Percentiles rank a stretch among this genome's conserved stretches.
Conservation (phyloP, 1,140 invertebrate genomes). For the Phymastichus coffea region DNA sequence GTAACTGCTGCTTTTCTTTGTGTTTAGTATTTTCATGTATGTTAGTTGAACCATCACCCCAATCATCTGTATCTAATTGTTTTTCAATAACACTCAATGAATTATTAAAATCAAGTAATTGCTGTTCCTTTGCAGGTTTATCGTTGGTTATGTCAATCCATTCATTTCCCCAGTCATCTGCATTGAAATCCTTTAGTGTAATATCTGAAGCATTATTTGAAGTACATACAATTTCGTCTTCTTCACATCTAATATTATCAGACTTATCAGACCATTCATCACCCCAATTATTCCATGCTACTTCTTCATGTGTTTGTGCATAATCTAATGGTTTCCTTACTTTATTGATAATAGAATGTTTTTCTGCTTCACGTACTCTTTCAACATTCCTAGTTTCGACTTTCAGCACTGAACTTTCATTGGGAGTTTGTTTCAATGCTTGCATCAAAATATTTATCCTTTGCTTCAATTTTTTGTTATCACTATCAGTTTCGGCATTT, state of each 20-base stretch:
- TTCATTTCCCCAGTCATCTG: conserved; percentile 7
- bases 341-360: too few relatives aligned
- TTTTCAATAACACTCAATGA: neutral
- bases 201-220: too few relatives aligned
- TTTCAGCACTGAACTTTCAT: neutral
- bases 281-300: conserved; percentile 20
- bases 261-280: too few relatives aligned
- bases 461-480: conserved; percentile 30
- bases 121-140: neutral
- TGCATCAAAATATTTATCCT: conserved; percentile 11
- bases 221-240: neutral
- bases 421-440: neutral
- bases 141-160: conserved; percentile 15
- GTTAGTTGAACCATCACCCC: too few relatives aligned
- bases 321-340: conserved; percentile 1
- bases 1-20: too few relatives aligned
- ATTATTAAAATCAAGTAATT: neutral
- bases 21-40: too few relatives aligned
- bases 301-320: neutral
- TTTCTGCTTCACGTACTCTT: too few relatives aligned
- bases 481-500: conserved; percentile 29
- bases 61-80: neutral
- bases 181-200: too few relatives aligned
- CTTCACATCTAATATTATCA: too few relatives aligned
- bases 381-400: too few relatives aligned